Evolutionary conservation across 1,140 invertebrate genomes (phyloP), one percentile per base, ranked within the genome.

Genomic region (Zaprionus capensis): DNA sequence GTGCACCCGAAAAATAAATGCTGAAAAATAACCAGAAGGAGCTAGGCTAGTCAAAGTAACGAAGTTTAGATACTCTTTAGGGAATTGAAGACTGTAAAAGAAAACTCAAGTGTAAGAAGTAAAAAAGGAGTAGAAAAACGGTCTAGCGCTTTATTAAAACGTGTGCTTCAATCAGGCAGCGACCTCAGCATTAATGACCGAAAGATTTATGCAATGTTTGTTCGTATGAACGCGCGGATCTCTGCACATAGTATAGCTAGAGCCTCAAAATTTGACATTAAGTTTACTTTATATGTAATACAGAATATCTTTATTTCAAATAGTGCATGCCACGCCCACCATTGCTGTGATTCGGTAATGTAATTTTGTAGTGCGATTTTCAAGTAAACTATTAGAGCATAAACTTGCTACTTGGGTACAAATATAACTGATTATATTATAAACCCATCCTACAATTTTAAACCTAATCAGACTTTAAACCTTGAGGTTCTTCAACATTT

Each of bases 1-100:
- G 80, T 73, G 76, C 36, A 66, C 24, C 9, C 49, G 49, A 69
- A 78, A 72, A 76, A 57, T 56, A 80, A 82, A 57, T 59, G 34
- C 56, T 15, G 46, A 51, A 26, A 22, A 17, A 51, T 28, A 46
- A 31, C 2, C 51, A 20, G 1, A 36, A 17, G 31, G 17, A 58
- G n/a, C 7, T 14, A 6, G 5, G 4, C 0, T 9, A 14, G 9
- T 4, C 14, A 5, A 17, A n/a, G 6, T 17, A 4, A 17, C 12
- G 46, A 51, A 20, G 20, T 6, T 5, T 12, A 24, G 20, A 22
- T 24, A 24, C 46, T 51, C 46, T 51, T 51, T 51, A 41, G 2
- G 15, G 38, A 41, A n/a, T 15, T 41, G 15, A 41, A 41, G 7
- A 41, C 4, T n/a, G n/a, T n/a, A n/a, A n/a, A 15, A 41, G 9